Conservation (phyloP, 1,140 invertebrate species). For the Zaprionus ornatus region DNA sequence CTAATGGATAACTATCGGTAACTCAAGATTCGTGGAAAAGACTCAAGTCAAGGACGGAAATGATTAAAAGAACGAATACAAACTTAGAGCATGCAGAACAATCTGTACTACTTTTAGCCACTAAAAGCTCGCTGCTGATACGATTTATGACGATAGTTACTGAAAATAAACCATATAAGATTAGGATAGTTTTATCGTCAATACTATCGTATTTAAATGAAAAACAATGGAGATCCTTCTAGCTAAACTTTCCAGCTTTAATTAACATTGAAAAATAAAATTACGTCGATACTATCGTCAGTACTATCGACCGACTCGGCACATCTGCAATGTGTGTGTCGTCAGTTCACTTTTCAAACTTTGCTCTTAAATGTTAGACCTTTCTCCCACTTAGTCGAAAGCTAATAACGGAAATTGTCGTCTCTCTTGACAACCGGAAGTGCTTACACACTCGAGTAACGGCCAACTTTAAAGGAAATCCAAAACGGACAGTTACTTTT, state of each 20-base stretch:
- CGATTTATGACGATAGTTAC: too few species aligned
- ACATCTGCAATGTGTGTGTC: not conserved
- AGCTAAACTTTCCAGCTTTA: not conserved
- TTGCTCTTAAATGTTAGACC: not conserved
- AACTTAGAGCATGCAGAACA: too few species aligned
- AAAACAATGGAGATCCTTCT: too few species aligned
- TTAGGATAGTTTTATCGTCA: too few species aligned
- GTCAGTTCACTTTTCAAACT: not conserved
- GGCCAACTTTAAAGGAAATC: slow-evolving; percentile 64
- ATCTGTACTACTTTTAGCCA: too few species aligned
- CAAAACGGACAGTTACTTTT: slow-evolving; percentile 24
- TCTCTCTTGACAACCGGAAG: slow-evolving; percentile 66
- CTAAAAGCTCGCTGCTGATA: too few species aligned
- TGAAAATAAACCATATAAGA: too few species aligned
- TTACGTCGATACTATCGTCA: not conserved
- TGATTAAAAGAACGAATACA: too few species aligned
- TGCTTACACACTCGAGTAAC: slow-evolving; percentile 71
- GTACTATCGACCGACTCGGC: not conserved
- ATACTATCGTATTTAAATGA: too few species aligned
- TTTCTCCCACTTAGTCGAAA: slow-evolving; percentile 11
- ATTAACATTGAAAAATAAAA: not conserved
- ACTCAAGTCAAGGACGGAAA: too few species aligned
- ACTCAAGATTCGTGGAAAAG: not conserved
- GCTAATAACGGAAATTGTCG: slow-evolving; percentile 54
- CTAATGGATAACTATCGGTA: not conserved